Percentiles rank a stretch among this genome's conserved stretches.
Evolutionary conservation across 2,113 vertebrate species (phyloP).

Genomic region (Ochotona princeps): DNA sequence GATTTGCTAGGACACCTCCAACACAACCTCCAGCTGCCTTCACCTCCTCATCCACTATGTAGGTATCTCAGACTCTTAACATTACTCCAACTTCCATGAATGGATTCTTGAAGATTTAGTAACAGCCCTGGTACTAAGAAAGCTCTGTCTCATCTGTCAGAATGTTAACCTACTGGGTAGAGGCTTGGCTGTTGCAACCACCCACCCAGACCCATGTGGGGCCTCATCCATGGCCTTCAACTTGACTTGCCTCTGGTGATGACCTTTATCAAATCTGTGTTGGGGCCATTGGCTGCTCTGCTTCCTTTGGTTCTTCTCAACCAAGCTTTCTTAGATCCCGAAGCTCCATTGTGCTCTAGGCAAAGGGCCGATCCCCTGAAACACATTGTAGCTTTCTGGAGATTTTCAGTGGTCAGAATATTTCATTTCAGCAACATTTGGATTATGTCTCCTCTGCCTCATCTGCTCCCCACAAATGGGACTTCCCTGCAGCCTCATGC

Average conservation of each 20-base stretch:
- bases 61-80: not conserved
- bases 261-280: not conserved
- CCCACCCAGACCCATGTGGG: not conserved
- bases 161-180: not conserved
- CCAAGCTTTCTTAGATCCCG: not conserved
- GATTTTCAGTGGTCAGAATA: not conserved
- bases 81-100: not conserved
- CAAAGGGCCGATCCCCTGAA: not conserved
- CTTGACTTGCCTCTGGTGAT: not conserved
- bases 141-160: not conserved
- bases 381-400: not conserved
- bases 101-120: not conserved
- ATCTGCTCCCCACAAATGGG: not conserved
- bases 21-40: not conserved
- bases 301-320: not conserved
- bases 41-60: not conserved
- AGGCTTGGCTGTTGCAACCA: not conserved
- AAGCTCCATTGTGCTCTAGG: not conserved
- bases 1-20: not conserved
- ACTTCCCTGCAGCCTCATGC: not conserved
- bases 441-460: not conserved
- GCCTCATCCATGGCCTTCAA: not conserved
- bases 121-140: not conserved
- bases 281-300: not conserved
- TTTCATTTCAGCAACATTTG: not conserved